Conservation (phyloP, 2,888 invertebrate genomes). For the Ariolimax columbianus region DNA sequence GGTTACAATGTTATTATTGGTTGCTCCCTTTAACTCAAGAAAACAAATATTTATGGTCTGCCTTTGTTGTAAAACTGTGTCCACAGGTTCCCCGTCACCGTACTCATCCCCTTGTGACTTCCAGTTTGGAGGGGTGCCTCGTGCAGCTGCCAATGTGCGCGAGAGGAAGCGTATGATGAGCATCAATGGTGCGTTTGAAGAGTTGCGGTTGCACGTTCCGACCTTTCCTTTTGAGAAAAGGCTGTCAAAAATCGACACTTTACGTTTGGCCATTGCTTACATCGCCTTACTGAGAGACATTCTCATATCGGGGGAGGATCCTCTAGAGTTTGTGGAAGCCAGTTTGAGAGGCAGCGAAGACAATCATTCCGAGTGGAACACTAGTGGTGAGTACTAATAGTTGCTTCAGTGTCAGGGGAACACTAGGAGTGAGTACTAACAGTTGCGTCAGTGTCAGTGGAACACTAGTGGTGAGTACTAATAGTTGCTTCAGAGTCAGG, state of each 20-base stretch:
- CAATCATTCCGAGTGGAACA: conserved; percentile 93
- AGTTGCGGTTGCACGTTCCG: conserved; percentile 94
- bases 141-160: conserved; percentile 94
- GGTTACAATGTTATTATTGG: no score
- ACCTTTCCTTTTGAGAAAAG: conserved; percentile 99
- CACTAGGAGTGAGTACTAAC: no score
- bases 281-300: conserved; percentile 88
- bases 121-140: conserved; percentile 83
- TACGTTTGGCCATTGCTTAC: conserved; percentile 97
- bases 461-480: no score
- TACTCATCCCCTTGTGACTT: conserved; percentile 28
- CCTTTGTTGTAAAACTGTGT: no score
- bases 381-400: conserved; percentile 87
- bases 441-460: no score
- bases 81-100: neutral
- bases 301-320: conserved; percentile 90
- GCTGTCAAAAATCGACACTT: conserved; percentile 98
- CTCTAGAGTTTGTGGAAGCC: conserved; percentile 94
- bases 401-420: no score
- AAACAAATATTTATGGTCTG: no score
- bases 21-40: no score
- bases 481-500: no score
- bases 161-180: conserved; percentile 99
- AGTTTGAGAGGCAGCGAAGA: conserved; percentile 87
- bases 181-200: conserved; percentile 95